phyloP scores from a whole-genome alignment of 92 coral and sea anemone genomes.

The Porites cylindrica region DNA sequence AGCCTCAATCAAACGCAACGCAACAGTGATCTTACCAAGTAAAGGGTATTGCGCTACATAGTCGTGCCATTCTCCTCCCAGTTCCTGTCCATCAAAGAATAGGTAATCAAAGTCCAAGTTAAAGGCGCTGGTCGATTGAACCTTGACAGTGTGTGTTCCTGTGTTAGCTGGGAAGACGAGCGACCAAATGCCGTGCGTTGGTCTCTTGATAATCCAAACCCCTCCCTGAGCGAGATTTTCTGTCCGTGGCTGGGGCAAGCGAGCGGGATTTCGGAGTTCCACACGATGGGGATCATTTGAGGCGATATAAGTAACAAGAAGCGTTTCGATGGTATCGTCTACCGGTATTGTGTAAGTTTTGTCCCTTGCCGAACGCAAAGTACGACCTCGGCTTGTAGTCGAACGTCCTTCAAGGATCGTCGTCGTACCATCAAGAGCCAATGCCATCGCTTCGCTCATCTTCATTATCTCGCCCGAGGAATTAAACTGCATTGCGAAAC shows the following conservation, averaged over 20 bases:
- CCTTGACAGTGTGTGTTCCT: conserved; percentile 82
- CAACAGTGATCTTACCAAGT: conserved; percentile 7
- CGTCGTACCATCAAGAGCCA: conserved; percentile 68
- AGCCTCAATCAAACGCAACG: too few relatives aligned
- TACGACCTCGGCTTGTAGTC: neutral
- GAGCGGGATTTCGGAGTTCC: conserved; percentile 60
- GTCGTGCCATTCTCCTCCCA: conserved; percentile 6
- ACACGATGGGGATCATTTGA: conserved; percentile 32
- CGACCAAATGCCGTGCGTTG: conserved; percentile 66
- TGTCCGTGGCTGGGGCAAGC: conserved; percentile 28
- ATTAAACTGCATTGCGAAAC: conserved; percentile 68
- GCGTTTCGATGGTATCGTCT: conserved; percentile 68
- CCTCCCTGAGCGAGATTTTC: conserved; percentile 58
- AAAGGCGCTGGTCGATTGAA: conserved; percentile 63
- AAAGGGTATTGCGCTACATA: conserved; percentile 15
- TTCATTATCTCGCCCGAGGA: conserved; percentile 54
- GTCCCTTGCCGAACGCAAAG: neutral
- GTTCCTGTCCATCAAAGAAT: conserved; percentile 33
- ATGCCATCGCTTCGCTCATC: conserved; percentile 47
- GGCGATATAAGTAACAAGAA: conserved; percentile 70
- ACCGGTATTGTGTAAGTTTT: conserved; percentile 73
- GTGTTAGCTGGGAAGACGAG: conserved; percentile 56
- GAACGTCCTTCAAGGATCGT: conserved; percentile 69
- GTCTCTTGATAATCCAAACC: conserved; percentile 59
- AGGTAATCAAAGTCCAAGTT: conserved; percentile 74